Percentiles rank a stretch among this genome's conserved stretches.
These are phyloP conservation scores for Karalla daura DNA, from an alignment of 2,797 vertebrate genomes.

Conservation along the genomic window DNA sequence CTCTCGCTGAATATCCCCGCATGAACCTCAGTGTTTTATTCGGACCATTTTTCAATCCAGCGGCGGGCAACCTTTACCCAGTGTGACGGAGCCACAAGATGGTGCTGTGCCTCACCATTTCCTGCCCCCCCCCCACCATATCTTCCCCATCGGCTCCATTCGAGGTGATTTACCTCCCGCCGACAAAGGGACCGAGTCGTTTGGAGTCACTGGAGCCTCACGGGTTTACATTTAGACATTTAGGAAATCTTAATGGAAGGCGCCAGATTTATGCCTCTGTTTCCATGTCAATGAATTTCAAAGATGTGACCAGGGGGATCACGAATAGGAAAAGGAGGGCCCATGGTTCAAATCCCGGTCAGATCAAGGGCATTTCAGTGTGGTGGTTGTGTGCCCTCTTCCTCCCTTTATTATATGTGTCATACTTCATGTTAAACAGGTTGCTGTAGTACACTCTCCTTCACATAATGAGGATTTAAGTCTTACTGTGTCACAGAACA, in stretches of 20 bases:
- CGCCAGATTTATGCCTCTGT: not conserved
- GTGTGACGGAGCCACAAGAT: slow-evolving; percentile 71
- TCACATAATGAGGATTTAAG: too few relatives aligned
- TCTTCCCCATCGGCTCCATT: not conserved
- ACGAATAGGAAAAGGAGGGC: too few relatives aligned
- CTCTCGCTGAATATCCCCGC: not conserved
- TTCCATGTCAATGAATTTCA: not conserved
- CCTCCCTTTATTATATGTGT: too few relatives aligned
- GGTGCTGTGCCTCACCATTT: slow-evolving; percentile 66
- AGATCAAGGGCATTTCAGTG: too few relatives aligned
- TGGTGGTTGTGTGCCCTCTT: too few relatives aligned
- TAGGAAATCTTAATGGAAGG: accelerated
- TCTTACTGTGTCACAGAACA: too few relatives aligned
- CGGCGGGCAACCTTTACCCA: not conserved
- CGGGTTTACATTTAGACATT: not conserved
- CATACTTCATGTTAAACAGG: too few relatives aligned
- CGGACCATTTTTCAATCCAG: not conserved
- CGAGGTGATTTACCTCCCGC: not conserved
- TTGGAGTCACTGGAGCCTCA: not conserved
- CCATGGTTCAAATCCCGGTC: too few relatives aligned
- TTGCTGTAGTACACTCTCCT: too few relatives aligned
- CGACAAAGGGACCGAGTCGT: not conserved
- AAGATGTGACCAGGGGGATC: too few relatives aligned
- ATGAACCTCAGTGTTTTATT: not conserved
- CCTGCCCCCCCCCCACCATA: not conserved